These are phyloP conservation scores for Argentina silus DNA, from an alignment of 2,797 vertebrate genomes.

Conservation along the genomic window DNA sequence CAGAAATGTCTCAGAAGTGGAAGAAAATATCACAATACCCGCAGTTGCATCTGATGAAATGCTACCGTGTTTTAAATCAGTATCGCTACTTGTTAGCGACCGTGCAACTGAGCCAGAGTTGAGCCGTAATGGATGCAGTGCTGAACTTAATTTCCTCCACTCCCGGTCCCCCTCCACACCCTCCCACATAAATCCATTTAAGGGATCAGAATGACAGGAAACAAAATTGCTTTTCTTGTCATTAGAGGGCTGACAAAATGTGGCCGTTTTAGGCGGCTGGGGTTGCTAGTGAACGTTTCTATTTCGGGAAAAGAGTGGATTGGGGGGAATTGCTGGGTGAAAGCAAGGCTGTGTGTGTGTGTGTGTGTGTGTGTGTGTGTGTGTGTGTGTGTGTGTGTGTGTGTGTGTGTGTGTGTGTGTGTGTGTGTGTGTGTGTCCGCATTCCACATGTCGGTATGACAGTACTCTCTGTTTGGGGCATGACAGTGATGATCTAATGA, in stretches of 20 bases:
- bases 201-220: slow-evolving; percentile 73
- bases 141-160: slow-evolving; percentile 66
- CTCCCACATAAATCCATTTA: slow-evolving; percentile 69
- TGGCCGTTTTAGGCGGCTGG: slow-evolving; percentile 80
- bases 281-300: slow-evolving; percentile 79
- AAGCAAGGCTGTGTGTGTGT: slow-evolving; percentile 73
- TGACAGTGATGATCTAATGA: slow-evolving; percentile 88
- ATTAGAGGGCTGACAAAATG: slow-evolving; percentile 73
- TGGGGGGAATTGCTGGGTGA: slow-evolving; percentile 83
- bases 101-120: slow-evolving; percentile 45
- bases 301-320: slow-evolving; percentile 83
- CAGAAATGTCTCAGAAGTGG: slow-evolving; percentile 40
- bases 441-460: slow-evolving; percentile 90
- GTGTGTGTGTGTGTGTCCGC: slow-evolving; percentile 78
- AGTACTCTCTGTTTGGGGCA: slow-evolving; percentile 83
- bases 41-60: slow-evolving; percentile 5
- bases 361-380: too few species aligned
- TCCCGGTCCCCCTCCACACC: slow-evolving; percentile 47
- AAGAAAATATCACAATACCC: slow-evolving; percentile 28
- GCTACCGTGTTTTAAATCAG: slow-evolving; percentile 19
- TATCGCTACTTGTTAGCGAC: slow-evolving; percentile 48
- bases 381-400: neutral
- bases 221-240: slow-evolving; percentile 91
- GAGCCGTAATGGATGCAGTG: slow-evolving; percentile 61
- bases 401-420: slow-evolving; percentile 71